A percentile compares a stretch with the other conserved stretches of the same genome.
These are phyloP conservation scores for Callopanchax toddi DNA, from an alignment of 2,113 vertebrate genomes.

Conservation along the genomic window DNA sequence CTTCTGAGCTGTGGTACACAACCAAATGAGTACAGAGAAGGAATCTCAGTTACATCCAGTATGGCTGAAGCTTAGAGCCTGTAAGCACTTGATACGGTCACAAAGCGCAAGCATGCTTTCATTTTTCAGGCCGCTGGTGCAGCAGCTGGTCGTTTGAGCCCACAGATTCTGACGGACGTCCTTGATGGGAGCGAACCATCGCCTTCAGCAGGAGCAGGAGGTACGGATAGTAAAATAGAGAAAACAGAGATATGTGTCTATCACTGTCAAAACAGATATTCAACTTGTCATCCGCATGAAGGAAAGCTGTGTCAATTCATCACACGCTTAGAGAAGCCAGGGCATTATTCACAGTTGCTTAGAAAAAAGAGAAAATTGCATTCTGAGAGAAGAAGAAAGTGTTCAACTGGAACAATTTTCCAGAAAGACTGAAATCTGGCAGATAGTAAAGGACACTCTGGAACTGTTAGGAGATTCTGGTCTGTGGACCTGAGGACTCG, in stretches of 20 bases:
- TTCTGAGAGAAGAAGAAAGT: constrained; percentile 16
- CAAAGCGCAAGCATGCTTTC: constrained; percentile 41
- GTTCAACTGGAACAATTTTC: constrained; percentile 41
- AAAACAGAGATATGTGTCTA: constrained; percentile 52
- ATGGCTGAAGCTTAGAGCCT: constrained; percentile 37
- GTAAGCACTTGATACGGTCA: constrained; percentile 37
- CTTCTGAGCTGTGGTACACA: no score
- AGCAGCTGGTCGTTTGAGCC: no score
- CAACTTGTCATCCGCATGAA: constrained; percentile 52
- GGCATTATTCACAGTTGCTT: constrained; percentile 43
- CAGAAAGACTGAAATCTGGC: constrained; percentile 30
- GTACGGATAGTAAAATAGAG: no score
- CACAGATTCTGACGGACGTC: constrained; percentile 62
- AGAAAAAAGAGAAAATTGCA: constrained; percentile 42
- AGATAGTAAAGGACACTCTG: no score
- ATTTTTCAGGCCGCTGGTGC: constrained; percentile 23
- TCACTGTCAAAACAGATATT: constrained; percentile 63
- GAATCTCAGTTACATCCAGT: constrained; percentile 38
- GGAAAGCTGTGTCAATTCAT: constrained; percentile 57
- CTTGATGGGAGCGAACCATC: constrained; percentile 57
- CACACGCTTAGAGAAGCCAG: constrained; percentile 36
- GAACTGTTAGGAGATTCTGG: no score
- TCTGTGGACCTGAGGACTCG: no score
- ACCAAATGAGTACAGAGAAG: constrained; percentile 4
- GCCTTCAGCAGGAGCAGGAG: constrained; percentile 43